Base-by-base conservation (phyloP, 92 coral and sea anemone genomes). In the Porites divaricata region DNA sequence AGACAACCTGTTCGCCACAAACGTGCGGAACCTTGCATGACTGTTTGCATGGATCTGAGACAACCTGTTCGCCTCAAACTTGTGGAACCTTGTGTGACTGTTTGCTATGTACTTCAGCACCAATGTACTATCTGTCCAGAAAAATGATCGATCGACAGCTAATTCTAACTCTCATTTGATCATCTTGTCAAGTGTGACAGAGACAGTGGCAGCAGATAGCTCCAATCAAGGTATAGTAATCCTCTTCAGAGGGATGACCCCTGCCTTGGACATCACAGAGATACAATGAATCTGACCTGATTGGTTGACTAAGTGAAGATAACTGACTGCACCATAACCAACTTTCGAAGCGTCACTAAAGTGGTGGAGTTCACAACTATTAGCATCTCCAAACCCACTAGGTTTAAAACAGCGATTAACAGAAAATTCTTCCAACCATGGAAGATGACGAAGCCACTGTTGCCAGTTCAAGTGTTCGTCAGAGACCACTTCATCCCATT, bases 61-160 rank as follows among this genome's bases (percentile, higher is more conserved):
- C n/a, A n/a, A n/a, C n/a, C n/a, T n/a, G n/a, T n/a, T n/a, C n/a
- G n/a, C n/a, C n/a, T n/a, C n/a, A n/a, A n/a, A n/a, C n/a, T n/a
- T n/a, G n/a, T n/a, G n/a, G n/a, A n/a, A n/a, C n/a, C n/a, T n/a
- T n/a, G n/a, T n/a, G n/a, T n/a, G n/a, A n/a, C n/a, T n/a, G n/a
- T n/a, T 83, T 9, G 70, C 73, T 49, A 83, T 72, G 75, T 88
- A 88, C n/a, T 84, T 65, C 20, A 88, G 49, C 21, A 83, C 92
- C 41, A 81, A 77, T 17, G 92, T 88, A 64, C 85, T 88, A 48
- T 88, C 88, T 5, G 91, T 83, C 84, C 81, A 88, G 80, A 75
- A 76, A 57, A 74, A 10, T 24, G 78, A 65, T 9, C 51, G 6
- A 13, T 80, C 84, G 41, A 78, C 52, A 0, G 84, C 49, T 20